phyloP scores from a whole-genome alignment of 2,888 invertebrate genomes.

The Tupiocoris notatus region DNA sequence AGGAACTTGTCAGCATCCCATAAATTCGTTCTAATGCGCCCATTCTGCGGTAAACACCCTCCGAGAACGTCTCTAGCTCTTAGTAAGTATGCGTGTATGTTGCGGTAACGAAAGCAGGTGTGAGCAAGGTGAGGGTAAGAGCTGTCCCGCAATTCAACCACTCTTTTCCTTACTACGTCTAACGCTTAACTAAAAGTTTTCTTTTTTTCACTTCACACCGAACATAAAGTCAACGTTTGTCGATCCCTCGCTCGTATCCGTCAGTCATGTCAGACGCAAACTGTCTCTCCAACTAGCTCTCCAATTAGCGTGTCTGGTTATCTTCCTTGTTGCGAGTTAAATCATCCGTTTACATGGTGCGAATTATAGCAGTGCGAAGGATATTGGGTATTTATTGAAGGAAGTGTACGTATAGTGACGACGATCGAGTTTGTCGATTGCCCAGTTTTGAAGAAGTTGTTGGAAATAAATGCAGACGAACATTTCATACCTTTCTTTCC shows the following conservation, averaged over 20 bases:
- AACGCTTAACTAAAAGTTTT: not conserved
- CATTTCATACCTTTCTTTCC: no score
- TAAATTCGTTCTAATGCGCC: slow-evolving; percentile 30
- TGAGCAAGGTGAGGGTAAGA: not conserved
- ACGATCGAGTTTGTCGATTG: no score
- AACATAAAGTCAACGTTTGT: not conserved
- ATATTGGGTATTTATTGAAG: no score
- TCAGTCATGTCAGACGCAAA: no score
- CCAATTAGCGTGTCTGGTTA: no score
- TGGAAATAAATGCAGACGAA: no score
- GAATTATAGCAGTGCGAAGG: no score
- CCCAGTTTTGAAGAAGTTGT: no score
- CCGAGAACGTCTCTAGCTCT: not conserved
- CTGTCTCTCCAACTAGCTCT: no score
- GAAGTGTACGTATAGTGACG: no score
- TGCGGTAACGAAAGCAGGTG: not conserved
- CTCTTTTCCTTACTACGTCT: not conserved
- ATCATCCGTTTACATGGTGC: no score
- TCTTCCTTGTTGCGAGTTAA: no score
- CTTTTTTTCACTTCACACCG: not conserved
- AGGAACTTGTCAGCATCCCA: slow-evolving; percentile 36
- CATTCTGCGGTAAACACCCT: slow-evolving; percentile 28
- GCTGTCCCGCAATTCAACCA: not conserved
- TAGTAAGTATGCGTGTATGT: not conserved
- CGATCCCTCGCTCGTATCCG: not conserved